Evolutionary conservation across 1,140 invertebrate genomes (phyloP).

Genomic region (Papilio helenus): DNA sequence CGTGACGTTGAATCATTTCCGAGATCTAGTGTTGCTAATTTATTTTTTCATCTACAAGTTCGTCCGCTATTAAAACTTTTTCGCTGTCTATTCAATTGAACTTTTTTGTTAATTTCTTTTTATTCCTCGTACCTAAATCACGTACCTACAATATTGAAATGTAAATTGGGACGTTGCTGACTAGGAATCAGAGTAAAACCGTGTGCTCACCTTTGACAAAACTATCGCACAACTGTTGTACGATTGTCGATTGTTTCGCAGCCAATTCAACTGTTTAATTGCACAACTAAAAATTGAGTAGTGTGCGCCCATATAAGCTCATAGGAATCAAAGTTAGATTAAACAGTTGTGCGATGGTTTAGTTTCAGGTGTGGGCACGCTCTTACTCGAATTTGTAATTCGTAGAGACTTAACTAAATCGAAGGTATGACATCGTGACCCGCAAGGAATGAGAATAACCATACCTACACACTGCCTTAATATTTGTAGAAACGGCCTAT

Average conservation of each 20-base stretch:
- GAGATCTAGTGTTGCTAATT: neutral
- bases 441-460: neutral
- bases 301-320: no score
- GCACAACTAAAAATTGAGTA: no score
- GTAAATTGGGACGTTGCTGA: neutral
- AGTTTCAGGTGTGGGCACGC: no score
- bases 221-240: no score
- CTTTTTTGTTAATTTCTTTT: neutral
- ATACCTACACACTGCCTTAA: neutral
- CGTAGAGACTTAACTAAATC: neutral
- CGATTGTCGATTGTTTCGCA: no score
- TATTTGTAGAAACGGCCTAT: no score
- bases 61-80: neutral
- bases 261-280: no score
- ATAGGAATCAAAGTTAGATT: no score
- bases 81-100: neutral
- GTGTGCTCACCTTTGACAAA: no score
- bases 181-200: neutral
- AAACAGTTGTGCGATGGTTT: no score
- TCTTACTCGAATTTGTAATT: neutral
- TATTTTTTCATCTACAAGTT: neutral
- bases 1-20: conserved; percentile 15
- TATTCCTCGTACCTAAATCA: neutral
- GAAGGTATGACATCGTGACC: neutral
- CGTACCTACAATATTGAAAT: neutral